Conservation (phyloP, 2,888 invertebrate genomes). For the Seladonia tumulorum region DNA sequence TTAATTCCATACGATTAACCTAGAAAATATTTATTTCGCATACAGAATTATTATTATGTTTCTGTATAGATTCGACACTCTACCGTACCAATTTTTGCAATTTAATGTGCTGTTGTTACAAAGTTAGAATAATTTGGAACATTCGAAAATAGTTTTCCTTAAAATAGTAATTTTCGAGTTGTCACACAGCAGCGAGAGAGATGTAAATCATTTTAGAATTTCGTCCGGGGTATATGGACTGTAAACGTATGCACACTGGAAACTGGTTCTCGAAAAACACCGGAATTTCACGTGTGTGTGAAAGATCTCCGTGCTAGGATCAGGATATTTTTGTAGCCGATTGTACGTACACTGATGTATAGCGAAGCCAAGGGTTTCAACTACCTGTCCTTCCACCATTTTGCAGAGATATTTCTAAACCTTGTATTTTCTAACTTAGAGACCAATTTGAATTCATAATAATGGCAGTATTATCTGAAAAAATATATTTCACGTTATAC, state of each 20-base stretch:
- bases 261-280: background rate
- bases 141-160: background rate
- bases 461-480: background rate
- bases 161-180: background rate
- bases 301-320: background rate
- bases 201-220: background rate
- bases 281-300: background rate
- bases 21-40: too few species aligned
- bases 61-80: too few species aligned
- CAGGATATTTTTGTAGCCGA: background rate
- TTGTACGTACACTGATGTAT: background rate
- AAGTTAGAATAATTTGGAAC: background rate
- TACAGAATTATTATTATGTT: too few species aligned
- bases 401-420: background rate
- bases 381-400: background rate
- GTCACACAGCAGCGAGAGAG: background rate
- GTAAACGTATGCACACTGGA: background rate
- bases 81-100: background rate
- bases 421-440: background rate
- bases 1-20: too few species aligned
- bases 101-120: background rate
- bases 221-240: background rate
- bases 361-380: background rate
- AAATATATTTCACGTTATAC: background rate
- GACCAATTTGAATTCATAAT: conserved; percentile 3